phyloP scores from a whole-genome alignment of 2,888 invertebrate species.

The Leptopilina myrica region DNA sequence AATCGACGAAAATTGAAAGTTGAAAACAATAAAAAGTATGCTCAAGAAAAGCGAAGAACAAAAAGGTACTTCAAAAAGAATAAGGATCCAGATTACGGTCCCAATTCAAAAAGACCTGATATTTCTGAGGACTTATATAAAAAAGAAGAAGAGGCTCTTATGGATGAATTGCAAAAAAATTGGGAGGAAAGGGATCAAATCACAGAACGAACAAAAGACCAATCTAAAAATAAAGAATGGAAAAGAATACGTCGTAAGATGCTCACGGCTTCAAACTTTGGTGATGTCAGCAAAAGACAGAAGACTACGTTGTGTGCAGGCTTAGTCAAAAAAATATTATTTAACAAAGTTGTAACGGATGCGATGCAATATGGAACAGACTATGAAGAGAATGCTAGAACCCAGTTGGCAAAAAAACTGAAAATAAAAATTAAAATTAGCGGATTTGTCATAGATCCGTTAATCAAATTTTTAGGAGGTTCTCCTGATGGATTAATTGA shows the following conservation, averaged over 20 bases:
- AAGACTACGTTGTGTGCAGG: neutral
- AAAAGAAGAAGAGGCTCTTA: neutral
- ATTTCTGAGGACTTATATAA: neutral
- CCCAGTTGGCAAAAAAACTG: neutral
- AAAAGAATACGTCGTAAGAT: neutral
- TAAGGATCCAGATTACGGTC: too few relatives aligned
- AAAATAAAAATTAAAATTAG: neutral
- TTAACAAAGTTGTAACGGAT: neutral
- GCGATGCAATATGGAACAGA: neutral
- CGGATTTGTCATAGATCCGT: neutral
- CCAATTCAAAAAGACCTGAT: neutral
- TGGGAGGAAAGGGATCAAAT: neutral
- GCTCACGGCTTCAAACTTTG: neutral
- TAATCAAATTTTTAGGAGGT: neutral
- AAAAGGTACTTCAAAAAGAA: neutral
- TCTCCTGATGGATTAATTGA: neutral
- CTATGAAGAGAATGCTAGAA: neutral
- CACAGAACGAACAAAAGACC: neutral
- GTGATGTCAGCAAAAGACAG: neutral
- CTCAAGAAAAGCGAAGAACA: neutral
- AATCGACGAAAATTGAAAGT: neutral
- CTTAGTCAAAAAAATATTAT: neutral
- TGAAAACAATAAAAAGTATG: neutral
- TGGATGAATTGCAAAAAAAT: neutral
- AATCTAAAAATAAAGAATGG: neutral